Evolutionary conservation across 2,888 invertebrate species (phyloP), one percentile per base, ranked within the genome.

Genomic region (Stenoptilia bipunctidactyla): DNA sequence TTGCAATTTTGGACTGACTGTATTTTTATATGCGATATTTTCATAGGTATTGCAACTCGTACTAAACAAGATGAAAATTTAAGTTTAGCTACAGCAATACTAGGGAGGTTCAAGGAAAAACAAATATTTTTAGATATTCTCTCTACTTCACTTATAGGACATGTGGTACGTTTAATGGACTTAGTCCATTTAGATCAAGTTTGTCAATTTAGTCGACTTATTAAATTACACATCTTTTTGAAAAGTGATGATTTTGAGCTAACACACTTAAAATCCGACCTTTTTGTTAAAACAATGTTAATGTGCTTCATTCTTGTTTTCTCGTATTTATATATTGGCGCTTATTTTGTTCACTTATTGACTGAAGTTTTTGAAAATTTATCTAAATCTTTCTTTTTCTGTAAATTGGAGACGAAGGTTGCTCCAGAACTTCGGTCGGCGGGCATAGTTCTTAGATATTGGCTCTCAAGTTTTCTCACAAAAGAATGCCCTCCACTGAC

Each of bases 1-100:
- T 58, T 75, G 40, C 53, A 62, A 42, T 51, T 54, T 45, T 72
- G 66, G 56, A 52, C 60, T 4, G 61, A 77, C 44, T 46, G 66
- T 2, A 27, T 76, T 34, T 79, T 70, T 38, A 33, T 48, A 2
- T 45, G 51, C 36, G 79, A 79, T 51, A 56, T 79, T 41, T 58
- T 55, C 20, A 54, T 79, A 12, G 61, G 63, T 1, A 47, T 76
- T n/a, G 47, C 65, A 13, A 77, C 76, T 1, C 58, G 3, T 3
- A 30, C 6, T 2, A 30, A 3, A 10, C 2, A 9, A 12, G 2
- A 30, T 30, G n/a, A 10, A 4, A 2, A 8, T 8, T 8, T 12
- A 12, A 30, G 6, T 30, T 3, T 20, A 30, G n/a, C 12, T 30
- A 3, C 9, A n/a, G 10, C 30, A 8, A 8, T 30, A 3, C 30